A percentile compares a stretch with the other conserved stretches of the same genome.
Evolutionary conservation across 1,140 invertebrate species (phyloP).

Genomic region (Drosophila pseudoananassae): DNA sequence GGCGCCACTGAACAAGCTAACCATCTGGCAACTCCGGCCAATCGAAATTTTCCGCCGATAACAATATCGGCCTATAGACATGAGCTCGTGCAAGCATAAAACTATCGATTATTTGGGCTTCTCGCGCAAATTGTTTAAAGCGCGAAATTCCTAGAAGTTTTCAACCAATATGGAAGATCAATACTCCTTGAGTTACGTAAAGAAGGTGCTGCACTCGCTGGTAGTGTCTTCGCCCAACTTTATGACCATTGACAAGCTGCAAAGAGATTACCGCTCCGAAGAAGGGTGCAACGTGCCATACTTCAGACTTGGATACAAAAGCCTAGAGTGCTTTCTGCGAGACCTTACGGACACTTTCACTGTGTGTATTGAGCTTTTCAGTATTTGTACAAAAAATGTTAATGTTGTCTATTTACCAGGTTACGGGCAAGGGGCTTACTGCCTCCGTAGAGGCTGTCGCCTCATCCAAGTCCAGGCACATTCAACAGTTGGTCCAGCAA

Average conservation of each 20-base stretch:
- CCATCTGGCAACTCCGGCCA: slow-evolving; percentile 15
- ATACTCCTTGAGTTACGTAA: slow-evolving; percentile 21
- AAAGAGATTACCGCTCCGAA: slow-evolving; percentile 50
- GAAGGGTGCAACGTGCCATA: slow-evolving; percentile 62
- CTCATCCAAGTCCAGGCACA: slow-evolving; percentile 54
- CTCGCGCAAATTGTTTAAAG: neutral
- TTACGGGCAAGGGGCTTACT: slow-evolving; percentile 49
- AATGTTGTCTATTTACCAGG: slow-evolving; percentile 20
- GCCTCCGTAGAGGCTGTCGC: slow-evolving; percentile 36
- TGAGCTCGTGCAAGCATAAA: neutral
- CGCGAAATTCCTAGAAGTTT: neutral
- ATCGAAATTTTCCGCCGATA: neutral
- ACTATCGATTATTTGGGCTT: neutral
- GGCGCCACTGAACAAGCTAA: slow-evolving; percentile 6
- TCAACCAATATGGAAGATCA: slow-evolving; percentile 2
- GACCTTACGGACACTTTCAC: slow-evolving; percentile 56
- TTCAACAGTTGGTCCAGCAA: slow-evolving; percentile 49
- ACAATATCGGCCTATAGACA: neutral
- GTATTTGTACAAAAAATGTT: too few relatives aligned
- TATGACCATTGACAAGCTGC: slow-evolving; percentile 58
- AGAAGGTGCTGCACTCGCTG: slow-evolving; percentile 65
- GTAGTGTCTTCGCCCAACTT: slow-evolving; percentile 55
- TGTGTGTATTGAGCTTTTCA: slow-evolving; percentile 21
- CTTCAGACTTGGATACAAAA: slow-evolving; percentile 52
- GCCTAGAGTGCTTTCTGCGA: slow-evolving; percentile 56